phyloP scores from a whole-genome alignment of 2,797 vertebrate genomes.

The Pangasius mekongensis region DNA sequence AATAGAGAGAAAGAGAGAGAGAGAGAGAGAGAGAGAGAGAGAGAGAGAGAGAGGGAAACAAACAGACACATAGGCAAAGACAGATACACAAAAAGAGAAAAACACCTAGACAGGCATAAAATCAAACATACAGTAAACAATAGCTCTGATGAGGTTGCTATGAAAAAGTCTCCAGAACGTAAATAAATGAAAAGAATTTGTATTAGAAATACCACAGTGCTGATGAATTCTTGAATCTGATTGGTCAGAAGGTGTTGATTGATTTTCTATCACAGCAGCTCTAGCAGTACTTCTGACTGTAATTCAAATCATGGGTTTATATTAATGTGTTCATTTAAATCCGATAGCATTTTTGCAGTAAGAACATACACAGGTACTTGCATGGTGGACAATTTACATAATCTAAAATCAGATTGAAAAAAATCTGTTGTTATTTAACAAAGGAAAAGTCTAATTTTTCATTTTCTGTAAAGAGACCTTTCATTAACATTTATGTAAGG shows the following conservation, averaged over 20 bases:
- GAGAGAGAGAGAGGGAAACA: constrained; percentile 40
- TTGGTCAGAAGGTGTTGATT: neutral
- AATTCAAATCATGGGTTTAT: neutral
- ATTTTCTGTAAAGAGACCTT: neutral
- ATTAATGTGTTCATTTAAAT: neutral
- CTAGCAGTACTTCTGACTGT: neutral
- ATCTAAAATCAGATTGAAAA: neutral
- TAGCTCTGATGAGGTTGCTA: neutral
- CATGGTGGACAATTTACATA: neutral
- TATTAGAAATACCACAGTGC: neutral
- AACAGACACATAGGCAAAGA: constrained; percentile 3
- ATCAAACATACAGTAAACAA: neutral
- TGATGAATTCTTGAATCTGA: neutral
- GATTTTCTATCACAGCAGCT: neutral
- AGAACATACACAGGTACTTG: neutral
- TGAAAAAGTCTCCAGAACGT: neutral
- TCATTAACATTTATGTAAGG: neutral
- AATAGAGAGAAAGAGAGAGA: constrained; percentile 67
- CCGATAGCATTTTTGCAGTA: neutral
- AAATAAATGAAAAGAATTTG: neutral
- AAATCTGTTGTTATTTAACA: neutral
- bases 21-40: constrained; percentile 8
- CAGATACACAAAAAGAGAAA: neutral
- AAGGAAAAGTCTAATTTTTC: neutral
- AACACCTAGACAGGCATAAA: neutral